phyloP scores from a whole-genome alignment of 2,888 invertebrate species.

The Leucania comma region DNA sequence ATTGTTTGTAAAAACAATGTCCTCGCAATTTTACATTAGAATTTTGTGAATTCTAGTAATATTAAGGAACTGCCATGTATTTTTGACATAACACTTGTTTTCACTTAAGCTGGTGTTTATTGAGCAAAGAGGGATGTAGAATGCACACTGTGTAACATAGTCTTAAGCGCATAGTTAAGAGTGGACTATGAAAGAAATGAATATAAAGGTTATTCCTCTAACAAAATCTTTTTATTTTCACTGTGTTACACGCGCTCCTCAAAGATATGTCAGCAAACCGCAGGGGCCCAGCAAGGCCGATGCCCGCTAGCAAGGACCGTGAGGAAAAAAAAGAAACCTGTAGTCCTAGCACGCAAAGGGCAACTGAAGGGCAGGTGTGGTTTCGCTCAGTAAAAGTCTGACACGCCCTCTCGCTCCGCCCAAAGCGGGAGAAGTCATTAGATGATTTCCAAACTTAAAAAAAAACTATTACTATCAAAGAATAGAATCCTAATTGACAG shows the following conservation, averaged over 20 bases:
- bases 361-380: too few species aligned
- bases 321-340: too few species aligned
- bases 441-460: too few species aligned
- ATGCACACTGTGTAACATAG: slow-evolving; percentile 76
- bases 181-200: slow-evolving; percentile 86
- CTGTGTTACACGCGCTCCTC: neutral
- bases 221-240: slow-evolving; percentile 73
- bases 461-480: too few species aligned
- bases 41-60: slow-evolving; percentile 57
- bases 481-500: too few species aligned
- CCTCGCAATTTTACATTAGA: slow-evolving; percentile 63
- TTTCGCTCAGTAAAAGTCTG: too few species aligned
- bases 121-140: slow-evolving; percentile 71
- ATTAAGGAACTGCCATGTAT: slow-evolving; percentile 66
- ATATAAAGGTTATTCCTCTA: slow-evolving; percentile 90
- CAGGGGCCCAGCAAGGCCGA: too few species aligned
- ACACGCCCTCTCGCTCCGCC: too few species aligned
- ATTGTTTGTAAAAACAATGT: slow-evolving; percentile 53
- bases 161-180: slow-evolving; percentile 83
- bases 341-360: too few species aligned
- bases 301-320: too few species aligned
- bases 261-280: too few species aligned
- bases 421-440: too few species aligned
- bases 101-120: slow-evolving; percentile 66
- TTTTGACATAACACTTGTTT: slow-evolving; percentile 67